phyloP scores from a whole-genome alignment of 2,888 invertebrate genomes.

The Sipha maydis region DNA sequence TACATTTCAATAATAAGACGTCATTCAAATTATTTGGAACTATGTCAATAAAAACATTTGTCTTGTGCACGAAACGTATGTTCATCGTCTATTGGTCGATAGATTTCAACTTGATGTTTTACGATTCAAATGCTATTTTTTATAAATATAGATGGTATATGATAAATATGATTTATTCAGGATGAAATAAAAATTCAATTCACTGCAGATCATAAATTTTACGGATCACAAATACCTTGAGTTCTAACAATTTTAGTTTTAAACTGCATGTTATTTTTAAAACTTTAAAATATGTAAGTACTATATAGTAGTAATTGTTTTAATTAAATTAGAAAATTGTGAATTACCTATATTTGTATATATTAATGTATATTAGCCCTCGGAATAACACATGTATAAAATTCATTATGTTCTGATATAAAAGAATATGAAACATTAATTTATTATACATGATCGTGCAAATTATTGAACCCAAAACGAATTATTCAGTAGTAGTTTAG shows the following conservation, averaged over 20 bases:
- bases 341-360: no score
- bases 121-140: background rate
- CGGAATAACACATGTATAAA: background rate
- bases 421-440: background rate
- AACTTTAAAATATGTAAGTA: no score
- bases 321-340: no score
- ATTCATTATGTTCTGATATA: background rate
- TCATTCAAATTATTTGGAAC: background rate
- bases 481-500: background rate
- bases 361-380: background rate
- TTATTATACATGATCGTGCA: background rate
- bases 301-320: no score
- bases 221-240: no score
- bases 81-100: background rate
- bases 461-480: background rate
- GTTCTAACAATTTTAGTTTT: background rate
- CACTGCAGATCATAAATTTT: no score
- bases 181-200: no score
- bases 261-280: no score
- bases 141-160: background rate
- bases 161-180: no score
- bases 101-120: background rate
- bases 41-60: constrained; percentile 8
- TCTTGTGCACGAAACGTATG: background rate
- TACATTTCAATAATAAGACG: constrained; percentile 39